A percentile compares a stretch with the other conserved stretches of the same genome.
Conservation (phyloP, 2,888 invertebrate genomes). For the Tethea ocularis region DNA sequence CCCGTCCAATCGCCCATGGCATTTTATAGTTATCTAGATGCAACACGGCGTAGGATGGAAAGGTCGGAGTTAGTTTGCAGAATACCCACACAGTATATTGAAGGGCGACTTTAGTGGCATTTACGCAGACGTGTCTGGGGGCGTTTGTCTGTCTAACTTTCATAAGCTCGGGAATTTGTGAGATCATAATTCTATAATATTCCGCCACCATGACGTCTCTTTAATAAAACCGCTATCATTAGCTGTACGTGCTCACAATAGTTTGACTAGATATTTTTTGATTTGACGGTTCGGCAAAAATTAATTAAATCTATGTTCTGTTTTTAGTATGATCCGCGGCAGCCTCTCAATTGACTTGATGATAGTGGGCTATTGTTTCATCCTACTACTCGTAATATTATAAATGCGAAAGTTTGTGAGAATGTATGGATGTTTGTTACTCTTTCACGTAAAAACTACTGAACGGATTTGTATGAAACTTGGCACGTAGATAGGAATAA, state of each 20-base stretch:
- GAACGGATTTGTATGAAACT: no score
- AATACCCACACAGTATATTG: constrained; percentile 56
- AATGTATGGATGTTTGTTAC: no score
- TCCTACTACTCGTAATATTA: no score
- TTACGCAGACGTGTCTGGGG: constrained; percentile 52
- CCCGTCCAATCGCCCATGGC: constrained; percentile 16
- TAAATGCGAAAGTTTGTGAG: no score
- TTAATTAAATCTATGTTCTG: no score
- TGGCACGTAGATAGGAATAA: no score
- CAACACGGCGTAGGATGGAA: constrained; percentile 41
- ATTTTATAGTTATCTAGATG: constrained; percentile 35
- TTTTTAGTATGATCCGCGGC: no score
- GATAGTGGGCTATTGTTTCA: no score
- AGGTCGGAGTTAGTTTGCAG: constrained; percentile 41
- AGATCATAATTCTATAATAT: constrained; percentile 25
- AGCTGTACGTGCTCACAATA: neutral
- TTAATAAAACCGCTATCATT: neutral
- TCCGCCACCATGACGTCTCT: neutral
- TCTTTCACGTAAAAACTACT: no score
- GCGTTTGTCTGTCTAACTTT: constrained; percentile 49
- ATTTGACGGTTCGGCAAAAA: no score
- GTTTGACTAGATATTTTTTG: neutral
- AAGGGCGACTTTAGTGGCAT: constrained; percentile 61
- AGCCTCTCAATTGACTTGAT: no score
- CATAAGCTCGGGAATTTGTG: constrained; percentile 24